Percentiles rank a stretch among this genome's conserved stretches.
phyloP scores from a whole-genome alignment of 2,888 invertebrate genomes.

The Lepidochitona cinerea region DNA sequence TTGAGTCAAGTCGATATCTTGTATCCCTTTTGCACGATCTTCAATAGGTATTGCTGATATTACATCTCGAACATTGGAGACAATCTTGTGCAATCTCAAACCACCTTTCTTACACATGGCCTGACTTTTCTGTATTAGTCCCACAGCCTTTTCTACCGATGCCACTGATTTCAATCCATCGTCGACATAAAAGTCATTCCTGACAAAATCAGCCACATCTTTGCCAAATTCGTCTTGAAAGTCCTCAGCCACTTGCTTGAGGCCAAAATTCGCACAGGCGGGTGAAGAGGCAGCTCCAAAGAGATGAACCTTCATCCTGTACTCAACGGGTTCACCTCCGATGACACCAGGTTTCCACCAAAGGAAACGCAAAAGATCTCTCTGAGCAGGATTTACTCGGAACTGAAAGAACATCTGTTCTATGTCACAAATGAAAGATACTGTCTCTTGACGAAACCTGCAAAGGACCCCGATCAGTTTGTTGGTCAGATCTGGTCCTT shows the following conservation, averaged over 20 bases:
- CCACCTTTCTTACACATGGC: slow-evolving; percentile 29
- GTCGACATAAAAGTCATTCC: slow-evolving; percentile 38
- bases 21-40: slow-evolving; percentile 24
- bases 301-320: slow-evolving; percentile 30
- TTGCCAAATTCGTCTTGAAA: slow-evolving; percentile 14
- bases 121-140: slow-evolving; percentile 20
- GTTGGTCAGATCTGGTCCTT: slow-evolving; percentile 34
- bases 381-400: slow-evolving; percentile 10
- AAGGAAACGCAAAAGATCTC: slow-evolving; percentile 23
- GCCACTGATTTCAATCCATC: slow-evolving; percentile 31
- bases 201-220: slow-evolving; percentile 25
- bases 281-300: slow-evolving; percentile 35
- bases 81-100: slow-evolving; percentile 36
- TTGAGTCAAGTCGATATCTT: slow-evolving; percentile 3
- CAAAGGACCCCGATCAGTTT: slow-evolving; percentile 28
- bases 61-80: slow-evolving; percentile 36
- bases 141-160: slow-evolving; percentile 22
- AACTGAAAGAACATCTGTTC: slow-evolving; percentile 29
- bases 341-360: slow-evolving; percentile 11
- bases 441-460: slow-evolving; percentile 22
- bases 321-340: slow-evolving; percentile 14
- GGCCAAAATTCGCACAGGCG: slow-evolving; percentile 27
- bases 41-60: slow-evolving; percentile 19
- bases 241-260: slow-evolving; percentile 21
- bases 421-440: slow-evolving; percentile 32